Evolutionary conservation across 2,888 invertebrate species (phyloP).

Genomic region (Rhagium mordax): DNA sequence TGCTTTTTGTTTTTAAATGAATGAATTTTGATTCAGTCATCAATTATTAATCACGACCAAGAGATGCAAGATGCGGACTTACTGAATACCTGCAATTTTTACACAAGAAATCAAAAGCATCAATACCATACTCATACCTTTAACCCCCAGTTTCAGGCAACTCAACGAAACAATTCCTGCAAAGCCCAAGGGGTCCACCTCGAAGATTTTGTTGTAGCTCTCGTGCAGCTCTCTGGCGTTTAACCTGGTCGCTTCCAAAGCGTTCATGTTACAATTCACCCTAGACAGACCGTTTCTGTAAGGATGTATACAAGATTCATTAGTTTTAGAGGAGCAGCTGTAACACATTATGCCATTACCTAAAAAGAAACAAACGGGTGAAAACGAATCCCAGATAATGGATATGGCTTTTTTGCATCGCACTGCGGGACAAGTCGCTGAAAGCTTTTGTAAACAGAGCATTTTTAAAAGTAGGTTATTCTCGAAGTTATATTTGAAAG

Average conservation of each 20-base stretch:
- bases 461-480: no score
- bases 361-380: constrained; percentile 30
- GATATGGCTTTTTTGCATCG: no score
- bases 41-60: no score
- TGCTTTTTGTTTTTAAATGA: no score
- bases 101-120: no score
- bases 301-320: constrained; percentile 61
- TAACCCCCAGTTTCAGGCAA: constrained; percentile 64
- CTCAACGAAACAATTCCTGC: constrained; percentile 56
- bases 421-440: no score
- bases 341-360: constrained; percentile 60
- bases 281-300: constrained; percentile 53
- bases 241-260: constrained; percentile 56
- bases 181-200: constrained; percentile 56
- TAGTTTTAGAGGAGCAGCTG: constrained; percentile 60
- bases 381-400: no score
- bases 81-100: no score
- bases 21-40: no score
- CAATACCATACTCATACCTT: constrained; percentile 51
- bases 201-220: constrained; percentile 59
- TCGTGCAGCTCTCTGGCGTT: constrained; percentile 57
- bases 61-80: no score
- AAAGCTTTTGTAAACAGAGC: no score
- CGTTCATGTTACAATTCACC: constrained; percentile 56
- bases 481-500: no score